These are phyloP conservation scores for Coregonus suidteri DNA, from an alignment of 2,797 vertebrate species.

Conservation along the genomic window DNA sequence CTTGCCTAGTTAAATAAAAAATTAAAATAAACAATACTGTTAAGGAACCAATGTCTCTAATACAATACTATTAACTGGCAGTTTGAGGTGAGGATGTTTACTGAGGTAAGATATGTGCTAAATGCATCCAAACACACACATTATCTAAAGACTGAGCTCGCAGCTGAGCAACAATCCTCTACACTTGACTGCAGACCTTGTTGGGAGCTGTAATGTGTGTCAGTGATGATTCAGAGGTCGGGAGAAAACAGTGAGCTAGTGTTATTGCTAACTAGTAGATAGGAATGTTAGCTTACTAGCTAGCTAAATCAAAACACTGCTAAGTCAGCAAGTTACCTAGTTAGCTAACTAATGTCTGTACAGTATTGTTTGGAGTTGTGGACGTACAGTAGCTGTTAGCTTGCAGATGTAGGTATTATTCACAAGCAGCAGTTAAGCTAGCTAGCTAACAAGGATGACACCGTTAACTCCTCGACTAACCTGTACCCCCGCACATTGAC, in stretches of 20 bases:
- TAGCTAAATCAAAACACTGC: conserved; percentile 4
- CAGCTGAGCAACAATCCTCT: neutral
- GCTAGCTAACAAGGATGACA: neutral
- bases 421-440: neutral
- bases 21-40: too few species aligned
- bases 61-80: neutral
- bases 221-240: neutral
- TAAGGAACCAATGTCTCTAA: neutral
- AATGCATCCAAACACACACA: neutral
- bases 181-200: neutral
- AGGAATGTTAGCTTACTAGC: conserved; percentile 9
- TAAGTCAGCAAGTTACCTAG: conserved; percentile 9
- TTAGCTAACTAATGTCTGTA: conserved; percentile 17
- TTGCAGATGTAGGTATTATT: neutral
- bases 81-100: neutral
- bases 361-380: neutral
- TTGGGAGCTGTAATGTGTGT: neutral
- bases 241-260: neutral
- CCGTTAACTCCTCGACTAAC: too few species aligned
- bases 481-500: too few species aligned
- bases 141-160: neutral
- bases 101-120: too few species aligned
- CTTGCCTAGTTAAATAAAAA: too few species aligned
- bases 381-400: neutral
- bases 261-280: conserved; percentile 3